Evolutionary conservation across 1,140 invertebrate species (phyloP).

Genomic region (Chrysopa pallens): DNA sequence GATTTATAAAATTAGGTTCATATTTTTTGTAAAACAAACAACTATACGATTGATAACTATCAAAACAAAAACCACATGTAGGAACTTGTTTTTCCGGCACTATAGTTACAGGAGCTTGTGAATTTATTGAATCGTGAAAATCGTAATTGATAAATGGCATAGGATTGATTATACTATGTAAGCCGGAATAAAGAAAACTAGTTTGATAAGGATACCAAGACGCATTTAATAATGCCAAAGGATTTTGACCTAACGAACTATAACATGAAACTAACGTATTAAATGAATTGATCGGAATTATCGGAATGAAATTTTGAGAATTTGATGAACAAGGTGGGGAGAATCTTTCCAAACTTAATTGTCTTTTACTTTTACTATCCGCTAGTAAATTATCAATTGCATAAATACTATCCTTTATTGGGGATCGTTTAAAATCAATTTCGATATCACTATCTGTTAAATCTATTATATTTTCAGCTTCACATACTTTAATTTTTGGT

Average conservation of each 20-base stretch:
- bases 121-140: constrained; percentile 8
- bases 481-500: background rate
- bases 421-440: background rate
- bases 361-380: no score
- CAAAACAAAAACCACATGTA: constrained; percentile 30
- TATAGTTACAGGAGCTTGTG: constrained; percentile 7
- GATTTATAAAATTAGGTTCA: constrained; percentile 22
- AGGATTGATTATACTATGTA: constrained; percentile 40
- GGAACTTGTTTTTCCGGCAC: constrained; percentile 5
- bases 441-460: background rate
- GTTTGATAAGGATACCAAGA: constrained; percentile 28
- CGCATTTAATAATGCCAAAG: constrained; percentile 22
- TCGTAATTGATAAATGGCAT: constrained; percentile 22
- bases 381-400: background rate
- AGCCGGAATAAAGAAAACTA: constrained; percentile 31
- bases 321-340: background rate
- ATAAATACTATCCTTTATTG: background rate
- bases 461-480: background rate
- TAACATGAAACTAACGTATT: constrained; percentile 12
- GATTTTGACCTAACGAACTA: constrained; percentile 19
- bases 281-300: constrained; percentile 8
- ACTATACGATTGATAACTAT: constrained; percentile 27
- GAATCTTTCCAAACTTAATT: background rate
- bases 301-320: background rate
- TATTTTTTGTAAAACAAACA: constrained; percentile 33